These are phyloP conservation scores for Potamilus streckersoni DNA, from an alignment of 1,140 invertebrate species.

Conservation along the genomic window DNA sequence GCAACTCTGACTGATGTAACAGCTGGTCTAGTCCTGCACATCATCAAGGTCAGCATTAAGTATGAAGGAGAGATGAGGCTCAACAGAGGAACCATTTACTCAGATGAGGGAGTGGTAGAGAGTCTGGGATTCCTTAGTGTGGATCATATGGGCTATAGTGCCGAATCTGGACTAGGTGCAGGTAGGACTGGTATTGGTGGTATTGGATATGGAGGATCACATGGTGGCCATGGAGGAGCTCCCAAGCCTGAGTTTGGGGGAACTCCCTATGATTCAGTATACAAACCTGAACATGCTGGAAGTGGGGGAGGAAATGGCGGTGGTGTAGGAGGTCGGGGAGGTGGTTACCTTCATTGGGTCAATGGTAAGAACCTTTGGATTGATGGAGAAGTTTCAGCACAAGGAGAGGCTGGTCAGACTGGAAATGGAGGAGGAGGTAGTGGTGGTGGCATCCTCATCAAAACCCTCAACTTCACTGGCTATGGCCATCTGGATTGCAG, in stretches of 20 bases:
- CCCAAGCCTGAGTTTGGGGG: slow-evolving; percentile 39
- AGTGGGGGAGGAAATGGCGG: slow-evolving; percentile 55
- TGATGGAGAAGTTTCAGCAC: slow-evolving; percentile 48
- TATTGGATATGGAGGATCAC: slow-evolving; percentile 46
- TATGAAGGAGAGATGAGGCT: slow-evolving; percentile 45
- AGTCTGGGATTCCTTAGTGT: slow-evolving; percentile 44
- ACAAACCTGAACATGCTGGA: slow-evolving; percentile 34
- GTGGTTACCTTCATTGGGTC: slow-evolving; percentile 49
- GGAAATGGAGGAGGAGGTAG: slow-evolving; percentile 48
- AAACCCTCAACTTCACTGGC: slow-evolving; percentile 56
- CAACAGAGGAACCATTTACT: slow-evolving; percentile 48
- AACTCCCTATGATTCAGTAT: slow-evolving; percentile 45
- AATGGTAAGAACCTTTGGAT: slow-evolving; percentile 48
- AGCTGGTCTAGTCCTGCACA: slow-evolving; percentile 35
- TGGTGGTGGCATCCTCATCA: slow-evolving; percentile 49
- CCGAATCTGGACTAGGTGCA: slow-evolving; percentile 34
- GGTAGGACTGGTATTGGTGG: slow-evolving; percentile 29
- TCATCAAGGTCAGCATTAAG: slow-evolving; percentile 46
- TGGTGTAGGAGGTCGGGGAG: slow-evolving; percentile 50
- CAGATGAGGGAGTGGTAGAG: slow-evolving; percentile 46
- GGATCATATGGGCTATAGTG: slow-evolving; percentile 38
- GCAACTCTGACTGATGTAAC: slow-evolving; percentile 40
- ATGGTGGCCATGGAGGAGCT: slow-evolving; percentile 58
- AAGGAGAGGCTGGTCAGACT: slow-evolving; percentile 41
- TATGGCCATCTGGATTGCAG: slow-evolving; percentile 51